phyloP scores from a whole-genome alignment of 2,888 invertebrate species.

The Meta bourneti region DNA sequence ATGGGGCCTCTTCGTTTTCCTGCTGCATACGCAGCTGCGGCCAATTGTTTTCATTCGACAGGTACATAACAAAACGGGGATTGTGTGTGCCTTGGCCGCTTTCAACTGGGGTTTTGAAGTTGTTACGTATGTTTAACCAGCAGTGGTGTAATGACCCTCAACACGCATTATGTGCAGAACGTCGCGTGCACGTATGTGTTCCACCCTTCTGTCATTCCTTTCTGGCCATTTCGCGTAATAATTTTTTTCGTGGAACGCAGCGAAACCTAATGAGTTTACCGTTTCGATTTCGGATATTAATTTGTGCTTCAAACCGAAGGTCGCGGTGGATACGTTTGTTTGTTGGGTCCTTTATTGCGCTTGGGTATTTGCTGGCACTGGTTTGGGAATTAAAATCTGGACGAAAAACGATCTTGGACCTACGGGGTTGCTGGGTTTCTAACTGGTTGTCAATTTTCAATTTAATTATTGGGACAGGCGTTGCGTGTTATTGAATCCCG shows the following conservation, averaged over 20 bases:
- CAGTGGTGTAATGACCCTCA: slow-evolving; percentile 14
- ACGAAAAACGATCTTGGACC: background rate
- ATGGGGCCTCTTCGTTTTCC: background rate
- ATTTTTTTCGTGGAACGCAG: background rate
- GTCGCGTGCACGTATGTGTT: background rate
- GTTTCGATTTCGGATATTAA: slow-evolving; percentile 22
- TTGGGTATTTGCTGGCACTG: background rate
- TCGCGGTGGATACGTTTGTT: background rate
- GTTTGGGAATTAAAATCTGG: background rate
- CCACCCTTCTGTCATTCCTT: background rate
- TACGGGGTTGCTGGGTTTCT: background rate
- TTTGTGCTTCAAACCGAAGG: background rate
- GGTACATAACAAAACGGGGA: slow-evolving; percentile 1
- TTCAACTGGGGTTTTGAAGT: background rate
- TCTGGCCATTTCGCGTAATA: background rate
- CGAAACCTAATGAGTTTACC: slow-evolving; percentile 8
- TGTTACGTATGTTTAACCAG: slow-evolving; percentile 22
- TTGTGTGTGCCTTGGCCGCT: background rate
- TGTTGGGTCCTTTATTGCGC: background rate
- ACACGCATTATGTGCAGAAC: background rate
- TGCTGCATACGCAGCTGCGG: background rate
- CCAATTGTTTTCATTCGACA: slow-evolving; percentile 8
- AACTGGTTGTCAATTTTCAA: background rate
- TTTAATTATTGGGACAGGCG: background rate
- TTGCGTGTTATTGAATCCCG: background rate